A percentile compares a stretch with the other conserved stretches of the same genome.
These are phyloP conservation scores for Caenorhabditis panamensis DNA, from an alignment of 2,888 invertebrate genomes.

Conservation along the genomic window DNA sequence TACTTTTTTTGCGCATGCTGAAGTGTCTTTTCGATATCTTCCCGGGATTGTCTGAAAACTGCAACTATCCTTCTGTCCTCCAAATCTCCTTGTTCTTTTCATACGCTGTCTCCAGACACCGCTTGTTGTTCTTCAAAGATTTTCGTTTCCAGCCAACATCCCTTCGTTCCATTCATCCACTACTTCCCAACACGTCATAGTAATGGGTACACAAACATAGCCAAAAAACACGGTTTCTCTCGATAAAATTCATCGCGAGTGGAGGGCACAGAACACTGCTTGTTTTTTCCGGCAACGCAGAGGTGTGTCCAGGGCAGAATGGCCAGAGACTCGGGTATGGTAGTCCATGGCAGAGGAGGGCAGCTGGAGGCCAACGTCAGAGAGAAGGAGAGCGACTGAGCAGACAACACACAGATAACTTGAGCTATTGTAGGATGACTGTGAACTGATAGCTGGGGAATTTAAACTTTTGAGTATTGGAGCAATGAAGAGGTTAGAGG, in stretches of 20 bases:
- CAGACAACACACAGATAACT: conserved; percentile 12
- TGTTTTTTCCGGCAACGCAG: conserved; percentile 32
- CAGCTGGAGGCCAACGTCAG: conserved; percentile 2
- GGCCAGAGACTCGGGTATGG: conserved; percentile 23
- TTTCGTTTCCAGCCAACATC: not conserved
- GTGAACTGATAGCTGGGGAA: too few species aligned
- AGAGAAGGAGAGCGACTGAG: conserved; percentile 10
- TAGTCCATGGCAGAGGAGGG: conserved; percentile 21
- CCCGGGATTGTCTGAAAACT: too few species aligned
- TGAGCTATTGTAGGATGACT: not conserved
- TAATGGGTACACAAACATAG: conserved; percentile 18
- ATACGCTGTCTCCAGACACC: too few species aligned
- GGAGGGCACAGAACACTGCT: conserved; percentile 13
- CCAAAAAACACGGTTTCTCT: conserved; percentile 9
- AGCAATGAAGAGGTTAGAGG: too few species aligned
- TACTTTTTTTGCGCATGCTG: too few species aligned
- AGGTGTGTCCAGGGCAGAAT: conserved; percentile 44
- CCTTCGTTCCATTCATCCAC: not conserved
- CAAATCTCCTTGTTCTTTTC: too few species aligned
- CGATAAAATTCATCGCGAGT: conserved; percentile 10
- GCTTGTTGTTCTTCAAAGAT: too few species aligned
- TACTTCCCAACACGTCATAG: conserved; percentile 36
- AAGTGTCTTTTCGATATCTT: too few species aligned
- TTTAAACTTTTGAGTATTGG: too few species aligned
- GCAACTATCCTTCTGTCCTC: too few species aligned